Evolutionary conservation across 2,888 invertebrate genomes (phyloP).

Genomic region (Eristalis intricaria): DNA sequence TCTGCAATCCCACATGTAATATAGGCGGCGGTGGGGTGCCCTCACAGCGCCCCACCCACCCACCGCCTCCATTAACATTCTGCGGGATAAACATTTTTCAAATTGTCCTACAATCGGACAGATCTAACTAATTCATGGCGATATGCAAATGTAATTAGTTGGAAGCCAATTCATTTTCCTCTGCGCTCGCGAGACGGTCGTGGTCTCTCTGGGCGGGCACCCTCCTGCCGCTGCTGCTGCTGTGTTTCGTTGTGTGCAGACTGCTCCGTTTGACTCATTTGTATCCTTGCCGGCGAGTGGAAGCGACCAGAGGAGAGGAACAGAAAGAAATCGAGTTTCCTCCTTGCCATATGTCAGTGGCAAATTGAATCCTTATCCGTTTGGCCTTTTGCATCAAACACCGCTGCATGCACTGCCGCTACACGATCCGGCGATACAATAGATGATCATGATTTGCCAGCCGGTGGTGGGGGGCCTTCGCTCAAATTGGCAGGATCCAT

Average conservation of each 20-base stretch:
- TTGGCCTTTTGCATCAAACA: slow-evolving; percentile 53
- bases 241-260: slow-evolving; percentile 9
- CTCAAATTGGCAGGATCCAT: not conserved
- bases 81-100: slow-evolving; percentile 76
- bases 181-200: slow-evolving; percentile 3
- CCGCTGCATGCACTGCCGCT: not conserved
- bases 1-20: not conserved
- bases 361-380: slow-evolving; percentile 61
- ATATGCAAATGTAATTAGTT: slow-evolving; percentile 80
- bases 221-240: not conserved
- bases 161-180: slow-evolving; percentile 75
- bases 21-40: not conserved
- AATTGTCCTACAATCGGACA: slow-evolving; percentile 77
- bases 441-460: slow-evolving; percentile 42
- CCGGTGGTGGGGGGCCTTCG: no score
- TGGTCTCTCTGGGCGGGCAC: slow-evolving; percentile 14
- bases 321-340: slow-evolving; percentile 54
- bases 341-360: slow-evolving; percentile 45
- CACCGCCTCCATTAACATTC: slow-evolving; percentile 41
- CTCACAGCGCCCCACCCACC: not conserved
- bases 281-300: slow-evolving; percentile 25
- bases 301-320: slow-evolving; percentile 4
- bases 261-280: slow-evolving; percentile 21
- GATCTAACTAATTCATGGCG: slow-evolving; percentile 74
- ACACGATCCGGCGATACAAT: slow-evolving; percentile 14